Percentiles rank a stretch among this genome's conserved stretches.
phyloP scores from a whole-genome alignment of 2,113 vertebrate species.

The Chitala chitala region DNA sequence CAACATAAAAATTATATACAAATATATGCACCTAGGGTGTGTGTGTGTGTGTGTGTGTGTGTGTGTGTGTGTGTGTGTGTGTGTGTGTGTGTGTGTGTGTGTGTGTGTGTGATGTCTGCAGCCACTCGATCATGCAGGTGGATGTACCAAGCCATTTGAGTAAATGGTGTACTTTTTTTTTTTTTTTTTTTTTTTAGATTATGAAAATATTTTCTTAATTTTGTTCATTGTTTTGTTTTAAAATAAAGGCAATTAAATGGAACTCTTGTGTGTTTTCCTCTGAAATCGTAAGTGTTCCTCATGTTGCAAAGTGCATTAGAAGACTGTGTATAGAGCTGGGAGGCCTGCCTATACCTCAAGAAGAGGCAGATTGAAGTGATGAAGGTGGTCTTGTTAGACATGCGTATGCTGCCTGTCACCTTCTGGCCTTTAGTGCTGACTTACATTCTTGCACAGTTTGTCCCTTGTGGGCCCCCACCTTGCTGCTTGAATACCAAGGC shows the following conservation, averaged over 20 bases:
- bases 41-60: no score
- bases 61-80: no score
- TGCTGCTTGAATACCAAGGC: not conserved
- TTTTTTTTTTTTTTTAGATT: conserved; percentile 19
- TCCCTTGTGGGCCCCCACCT: not conserved
- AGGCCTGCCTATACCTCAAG: no score
- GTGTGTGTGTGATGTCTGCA: not conserved
- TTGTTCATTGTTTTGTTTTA: conserved; percentile 21
- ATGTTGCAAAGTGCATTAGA: no score
- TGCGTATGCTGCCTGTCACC: no score
- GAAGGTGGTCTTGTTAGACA: no score
- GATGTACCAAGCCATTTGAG: conserved; percentile 14
- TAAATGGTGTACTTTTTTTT: not conserved
- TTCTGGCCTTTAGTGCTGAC: not conserved
- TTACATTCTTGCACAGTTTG: not conserved
- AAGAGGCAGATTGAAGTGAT: no score
- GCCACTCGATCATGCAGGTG: not conserved
- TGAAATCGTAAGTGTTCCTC: no score
- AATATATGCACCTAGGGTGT: no score
- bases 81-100: not conserved
- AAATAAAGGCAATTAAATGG: conserved; percentile 22
- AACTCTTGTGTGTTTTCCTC: not conserved
- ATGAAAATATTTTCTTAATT: conserved; percentile 16
- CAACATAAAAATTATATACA: no score
- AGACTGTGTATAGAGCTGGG: no score